phyloP scores from a whole-genome alignment of 2,888 invertebrate species.

The Sinodicranocentrus sp. region DNA sequence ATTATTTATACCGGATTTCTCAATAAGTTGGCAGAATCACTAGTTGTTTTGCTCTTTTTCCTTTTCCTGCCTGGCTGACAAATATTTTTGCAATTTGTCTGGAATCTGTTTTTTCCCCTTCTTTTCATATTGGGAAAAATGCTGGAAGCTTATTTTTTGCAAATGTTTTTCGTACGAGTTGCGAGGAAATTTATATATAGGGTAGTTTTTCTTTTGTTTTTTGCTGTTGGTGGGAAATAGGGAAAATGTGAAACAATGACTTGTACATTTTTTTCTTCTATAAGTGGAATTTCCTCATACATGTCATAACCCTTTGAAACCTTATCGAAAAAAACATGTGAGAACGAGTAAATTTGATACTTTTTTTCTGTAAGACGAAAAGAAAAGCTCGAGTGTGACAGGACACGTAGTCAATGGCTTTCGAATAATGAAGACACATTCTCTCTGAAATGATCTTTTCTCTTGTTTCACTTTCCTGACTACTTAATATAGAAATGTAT shows the following conservation, averaged over 20 bases:
- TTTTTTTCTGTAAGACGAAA: not conserved
- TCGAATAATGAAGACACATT: slow-evolving; percentile 49
- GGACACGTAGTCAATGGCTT: slow-evolving; percentile 49
- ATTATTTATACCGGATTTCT: slow-evolving; percentile 27
- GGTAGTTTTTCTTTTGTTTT: not conserved
- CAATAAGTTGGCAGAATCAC: slow-evolving; percentile 12
- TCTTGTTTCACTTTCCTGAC: slow-evolving; percentile 13
- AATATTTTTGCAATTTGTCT: slow-evolving; percentile 30
- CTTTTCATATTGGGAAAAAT: too few species aligned
- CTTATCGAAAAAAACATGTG: slow-evolving; percentile 18
- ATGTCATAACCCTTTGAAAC: not conserved
- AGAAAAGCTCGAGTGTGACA: slow-evolving; percentile 38
- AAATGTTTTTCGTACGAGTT: too few species aligned
- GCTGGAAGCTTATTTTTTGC: too few species aligned
- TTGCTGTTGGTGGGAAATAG: not conserved
- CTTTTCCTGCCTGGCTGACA: not conserved
- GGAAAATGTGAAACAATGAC: slow-evolving; percentile 3
- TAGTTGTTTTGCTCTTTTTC: not conserved
- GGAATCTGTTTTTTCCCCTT: not conserved
- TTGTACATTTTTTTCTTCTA: not conserved
- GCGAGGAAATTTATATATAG: too few species aligned
- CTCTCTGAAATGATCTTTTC: slow-evolving; percentile 5
- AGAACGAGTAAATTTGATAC: slow-evolving; percentile 13
- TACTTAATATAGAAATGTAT: not conserved
- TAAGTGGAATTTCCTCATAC: slow-evolving; percentile 3